Evolutionary conservation across 2,888 invertebrate species (phyloP).

Genomic region (Lithophane semibrunnea): DNA sequence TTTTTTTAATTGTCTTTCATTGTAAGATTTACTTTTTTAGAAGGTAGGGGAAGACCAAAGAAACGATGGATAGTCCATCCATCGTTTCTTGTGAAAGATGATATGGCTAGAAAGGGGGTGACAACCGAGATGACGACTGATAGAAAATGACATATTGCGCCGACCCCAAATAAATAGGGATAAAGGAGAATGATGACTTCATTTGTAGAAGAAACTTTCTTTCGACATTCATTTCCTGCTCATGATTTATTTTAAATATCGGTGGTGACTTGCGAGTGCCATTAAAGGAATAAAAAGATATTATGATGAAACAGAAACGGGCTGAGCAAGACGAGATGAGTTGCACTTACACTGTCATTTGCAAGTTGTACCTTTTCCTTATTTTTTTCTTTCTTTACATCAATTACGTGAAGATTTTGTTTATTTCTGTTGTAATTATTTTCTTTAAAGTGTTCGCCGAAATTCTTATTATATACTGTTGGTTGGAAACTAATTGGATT

Average conservation of each 20-base stretch:
- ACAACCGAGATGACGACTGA: not conserved
- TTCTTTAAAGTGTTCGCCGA: not conserved
- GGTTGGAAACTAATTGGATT: conserved; percentile 19
- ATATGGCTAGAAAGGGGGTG: not conserved
- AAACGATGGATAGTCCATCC: too few relatives aligned
- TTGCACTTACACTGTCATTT: conserved; percentile 42
- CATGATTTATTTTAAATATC: conserved; percentile 22
- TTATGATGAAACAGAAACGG: conserved; percentile 1
- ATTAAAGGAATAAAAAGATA: conserved; percentile 29
- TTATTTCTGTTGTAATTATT: conserved; percentile 19
- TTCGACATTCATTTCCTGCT: not conserved
- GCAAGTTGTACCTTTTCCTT: conserved; percentile 33
- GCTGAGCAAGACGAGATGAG: conserved; percentile 4
- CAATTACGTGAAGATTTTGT: conserved; percentile 26
- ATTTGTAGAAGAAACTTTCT: not conserved
- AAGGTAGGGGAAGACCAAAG: not conserved
- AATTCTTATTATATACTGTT: conserved; percentile 1
- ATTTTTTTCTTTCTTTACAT: conserved; percentile 24
- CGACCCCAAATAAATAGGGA: not conserved
- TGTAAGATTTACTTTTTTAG: not conserved
- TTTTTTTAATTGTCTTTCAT: not conserved
- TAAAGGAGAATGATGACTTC: too few relatives aligned
- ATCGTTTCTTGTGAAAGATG: not conserved
- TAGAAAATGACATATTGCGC: not conserved
- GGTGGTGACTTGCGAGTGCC: conserved; percentile 14